Conservation (phyloP, 2,797 vertebrate species). For the Platalea minor region DNA sequence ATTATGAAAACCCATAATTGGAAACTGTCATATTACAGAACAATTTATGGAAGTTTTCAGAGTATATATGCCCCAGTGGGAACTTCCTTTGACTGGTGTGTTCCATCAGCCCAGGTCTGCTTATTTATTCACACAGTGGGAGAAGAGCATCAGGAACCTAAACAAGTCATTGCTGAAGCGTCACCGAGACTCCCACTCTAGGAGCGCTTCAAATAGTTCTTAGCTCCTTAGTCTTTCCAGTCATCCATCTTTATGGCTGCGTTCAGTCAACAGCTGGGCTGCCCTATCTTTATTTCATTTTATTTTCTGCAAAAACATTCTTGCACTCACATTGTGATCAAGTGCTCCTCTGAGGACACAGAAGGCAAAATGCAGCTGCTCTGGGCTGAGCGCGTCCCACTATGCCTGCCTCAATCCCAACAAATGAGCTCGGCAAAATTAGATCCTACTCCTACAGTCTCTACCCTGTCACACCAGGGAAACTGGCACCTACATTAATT, state of each 20-base stretch:
- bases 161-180: neutral
- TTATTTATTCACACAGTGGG: neutral
- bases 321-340: neutral
- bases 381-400: neutral
- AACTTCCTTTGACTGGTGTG: slow-evolving; percentile 40
- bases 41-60: slow-evolving; percentile 57
- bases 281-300: neutral
- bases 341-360: neutral
- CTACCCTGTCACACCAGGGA: neutral
- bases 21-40: slow-evolving; percentile 64
- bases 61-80: neutral
- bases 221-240: neutral
- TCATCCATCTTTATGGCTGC: neutral
- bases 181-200: neutral
- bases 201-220: neutral
- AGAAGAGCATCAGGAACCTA: slow-evolving; percentile 10
- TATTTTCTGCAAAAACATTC: neutral
- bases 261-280: neutral
- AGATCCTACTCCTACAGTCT: neutral
- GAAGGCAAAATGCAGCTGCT: neutral
- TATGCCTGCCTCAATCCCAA: neutral
- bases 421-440: neutral
- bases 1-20: slow-evolving; percentile 67
- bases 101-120: neutral
- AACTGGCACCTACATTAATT: neutral